These are phyloP conservation scores for Parelbella ahira DNA, from an alignment of 2,888 invertebrate genomes.

Conservation along the genomic window DNA sequence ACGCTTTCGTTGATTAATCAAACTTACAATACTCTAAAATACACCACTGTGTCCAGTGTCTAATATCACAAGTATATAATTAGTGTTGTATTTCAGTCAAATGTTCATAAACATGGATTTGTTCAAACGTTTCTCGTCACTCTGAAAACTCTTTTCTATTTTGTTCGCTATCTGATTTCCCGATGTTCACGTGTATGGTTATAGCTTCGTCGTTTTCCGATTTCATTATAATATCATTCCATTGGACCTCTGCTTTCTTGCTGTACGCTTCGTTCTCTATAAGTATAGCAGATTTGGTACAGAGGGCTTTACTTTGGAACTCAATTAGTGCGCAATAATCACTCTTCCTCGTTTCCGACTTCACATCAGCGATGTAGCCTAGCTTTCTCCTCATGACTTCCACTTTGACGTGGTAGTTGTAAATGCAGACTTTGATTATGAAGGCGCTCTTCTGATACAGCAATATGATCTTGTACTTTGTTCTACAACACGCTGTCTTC, in stretches of 20 bases:
- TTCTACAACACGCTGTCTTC: slow-evolving; percentile 71
- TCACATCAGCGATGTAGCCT: slow-evolving; percentile 62
- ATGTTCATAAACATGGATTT: background rate
- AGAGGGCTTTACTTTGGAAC: slow-evolving; percentile 69
- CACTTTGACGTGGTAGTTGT: slow-evolving; percentile 71
- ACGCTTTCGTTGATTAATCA: too few relatives aligned
- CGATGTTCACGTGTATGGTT: slow-evolving; percentile 72
- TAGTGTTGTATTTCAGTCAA: slow-evolving; percentile 14
- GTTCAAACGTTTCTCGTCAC: slow-evolving; percentile 38
- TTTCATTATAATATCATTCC: slow-evolving; percentile 69
- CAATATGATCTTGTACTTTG: slow-evolving; percentile 71
- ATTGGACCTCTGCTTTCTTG: slow-evolving; percentile 72
- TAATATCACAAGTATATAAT: slow-evolving; percentile 27
- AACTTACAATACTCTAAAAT: slow-evolving; percentile 11
- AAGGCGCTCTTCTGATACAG: slow-evolving; percentile 73
- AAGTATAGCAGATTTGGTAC: slow-evolving; percentile 66
- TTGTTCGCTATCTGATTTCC: slow-evolving; percentile 47
- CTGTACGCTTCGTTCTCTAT: slow-evolving; percentile 72
- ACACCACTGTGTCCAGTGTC: slow-evolving; percentile 19
- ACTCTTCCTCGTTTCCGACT: slow-evolving; percentile 63
- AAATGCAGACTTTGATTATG: slow-evolving; percentile 73
- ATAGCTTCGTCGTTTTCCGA: slow-evolving; percentile 71
- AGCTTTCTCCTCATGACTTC: slow-evolving; percentile 72
- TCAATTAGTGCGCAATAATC: slow-evolving; percentile 70
- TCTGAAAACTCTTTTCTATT: slow-evolving; percentile 50